These are phyloP conservation scores for Aphelocoma coerulescens DNA, from an alignment of 2,113 vertebrate genomes.

Conservation along the genomic window DNA sequence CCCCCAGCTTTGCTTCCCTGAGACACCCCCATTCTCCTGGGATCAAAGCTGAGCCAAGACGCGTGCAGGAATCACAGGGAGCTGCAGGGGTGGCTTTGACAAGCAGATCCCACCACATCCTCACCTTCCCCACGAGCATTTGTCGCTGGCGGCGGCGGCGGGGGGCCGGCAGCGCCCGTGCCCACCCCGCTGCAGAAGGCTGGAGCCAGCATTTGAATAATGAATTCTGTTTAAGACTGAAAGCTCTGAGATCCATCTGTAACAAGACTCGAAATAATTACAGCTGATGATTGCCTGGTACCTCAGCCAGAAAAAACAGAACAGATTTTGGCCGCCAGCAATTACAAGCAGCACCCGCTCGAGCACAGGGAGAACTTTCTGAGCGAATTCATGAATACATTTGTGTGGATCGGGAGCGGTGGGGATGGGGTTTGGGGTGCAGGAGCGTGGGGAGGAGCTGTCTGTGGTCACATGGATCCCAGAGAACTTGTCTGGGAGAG, in stretches of 20 bases:
- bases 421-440: background rate
- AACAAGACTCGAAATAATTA: conserved; percentile 81
- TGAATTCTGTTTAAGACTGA: conserved; percentile 76
- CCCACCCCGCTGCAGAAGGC: conserved; percentile 38
- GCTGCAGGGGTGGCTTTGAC: background rate
- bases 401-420: background rate
- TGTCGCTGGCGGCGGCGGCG: background rate
- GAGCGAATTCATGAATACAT: conserved; percentile 74
- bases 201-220: conserved; percentile 75
- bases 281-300: conserved; percentile 80
- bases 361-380: conserved; percentile 72
- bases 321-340: conserved; percentile 78
- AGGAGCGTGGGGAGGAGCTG: background rate
- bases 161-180: background rate
- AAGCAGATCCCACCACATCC: background rate
- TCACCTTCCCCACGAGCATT: conserved; percentile 7
- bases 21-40: accelerated
- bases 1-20: background rate
- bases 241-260: conserved; percentile 80
- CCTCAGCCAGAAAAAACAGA: conserved; percentile 81
- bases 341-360: conserved; percentile 72
- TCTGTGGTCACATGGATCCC: background rate
- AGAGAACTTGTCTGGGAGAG: background rate
- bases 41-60: background rate
- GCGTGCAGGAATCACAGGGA: accelerated